Percentiles rank a stretch among this genome's conserved stretches.
phyloP scores from a whole-genome alignment of 1,140 invertebrate genomes.

The Drosophila setifemur region DNA sequence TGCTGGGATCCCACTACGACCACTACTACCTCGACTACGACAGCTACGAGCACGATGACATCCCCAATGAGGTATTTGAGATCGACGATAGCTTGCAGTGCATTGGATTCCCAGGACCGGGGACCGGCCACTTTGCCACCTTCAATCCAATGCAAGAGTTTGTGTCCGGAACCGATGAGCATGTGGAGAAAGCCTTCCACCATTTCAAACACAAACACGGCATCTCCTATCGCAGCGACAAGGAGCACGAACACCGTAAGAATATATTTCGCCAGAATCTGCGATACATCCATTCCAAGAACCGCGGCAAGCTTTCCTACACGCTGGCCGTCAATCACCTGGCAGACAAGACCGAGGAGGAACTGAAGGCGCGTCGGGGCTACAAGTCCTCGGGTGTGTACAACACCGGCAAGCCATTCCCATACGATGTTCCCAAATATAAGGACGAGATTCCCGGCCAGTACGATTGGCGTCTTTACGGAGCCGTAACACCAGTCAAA shows the following conservation, averaged over 20 bases:
- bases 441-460: slow-evolving; percentile 85
- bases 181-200: slow-evolving; percentile 91
- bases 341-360: slow-evolving; percentile 90
- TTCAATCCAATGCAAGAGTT: slow-evolving; percentile 98
- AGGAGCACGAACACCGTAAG: slow-evolving; percentile 88
- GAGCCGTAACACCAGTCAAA: slow-evolving; percentile 97
- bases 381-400: slow-evolving; percentile 86
- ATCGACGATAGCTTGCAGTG: slow-evolving; percentile 88
- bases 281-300: slow-evolving; percentile 92
- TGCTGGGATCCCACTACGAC: slow-evolving; percentile 97
- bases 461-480: slow-evolving; percentile 95
- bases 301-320: slow-evolving; percentile 90
- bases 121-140: slow-evolving; percentile 88
- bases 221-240: slow-evolving; percentile 86
- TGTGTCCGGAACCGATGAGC: slow-evolving; percentile 87
- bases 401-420: slow-evolving; percentile 87
- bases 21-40: slow-evolving; percentile 95
- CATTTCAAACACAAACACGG: slow-evolving; percentile 89
- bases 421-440: slow-evolving; percentile 83
- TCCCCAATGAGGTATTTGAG: slow-evolving; percentile 87
- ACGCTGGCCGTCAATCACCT: slow-evolving; percentile 93
- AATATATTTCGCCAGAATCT: slow-evolving; percentile 95
- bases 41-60: slow-evolving; percentile 87
- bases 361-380: slow-evolving; percentile 92
- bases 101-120: slow-evolving; percentile 93